Evolutionary conservation across 2,113 vertebrate species (phyloP).

Genomic region (Larimichthys crocea): DNA sequence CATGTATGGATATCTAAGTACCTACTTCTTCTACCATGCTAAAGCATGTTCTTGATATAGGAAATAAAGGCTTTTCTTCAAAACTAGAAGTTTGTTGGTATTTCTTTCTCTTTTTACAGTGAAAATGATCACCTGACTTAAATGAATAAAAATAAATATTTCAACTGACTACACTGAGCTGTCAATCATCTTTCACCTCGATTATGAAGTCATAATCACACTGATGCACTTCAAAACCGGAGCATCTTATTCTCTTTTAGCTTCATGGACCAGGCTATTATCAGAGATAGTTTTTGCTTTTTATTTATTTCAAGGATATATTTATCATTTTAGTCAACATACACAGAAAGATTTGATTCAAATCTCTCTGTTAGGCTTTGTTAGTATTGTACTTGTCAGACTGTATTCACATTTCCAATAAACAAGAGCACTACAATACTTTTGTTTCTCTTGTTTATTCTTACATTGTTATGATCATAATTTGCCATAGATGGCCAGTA

Average conservation of each 20-base stretch:
- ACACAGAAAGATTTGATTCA: conserved; percentile 39
- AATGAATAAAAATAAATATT: conserved; percentile 4
- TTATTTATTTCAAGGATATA: conserved; percentile 52
- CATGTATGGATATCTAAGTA: conserved; percentile 71
- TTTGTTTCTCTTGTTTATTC: conserved; percentile 68
- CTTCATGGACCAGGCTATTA: conserved; percentile 17
- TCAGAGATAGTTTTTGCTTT: conserved; percentile 43
- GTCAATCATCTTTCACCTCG: conserved; percentile 8
- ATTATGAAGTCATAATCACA: neutral
- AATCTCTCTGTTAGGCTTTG: conserved; percentile 65
- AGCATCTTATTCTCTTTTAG: conserved; percentile 22
- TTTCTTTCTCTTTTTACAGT: conserved; percentile 60
- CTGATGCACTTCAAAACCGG: neutral
- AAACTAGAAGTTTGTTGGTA: conserved; percentile 74
- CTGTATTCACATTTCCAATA: conserved; percentile 80
- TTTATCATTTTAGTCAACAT: conserved; percentile 42
- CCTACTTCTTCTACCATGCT: conserved; percentile 71
- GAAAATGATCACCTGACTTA: neutral
- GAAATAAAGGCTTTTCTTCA: conserved; percentile 85
- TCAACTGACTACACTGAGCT: conserved; percentile 3
- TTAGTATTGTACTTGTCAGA: conserved; percentile 72
- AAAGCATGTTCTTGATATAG: conserved; percentile 78
- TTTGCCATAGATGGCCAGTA: neutral
- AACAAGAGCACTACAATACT: conserved; percentile 74
- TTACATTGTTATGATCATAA: neutral